phyloP scores from a whole-genome alignment of 2,888 invertebrate genomes.

The Rambutsinella grinnellia region DNA sequence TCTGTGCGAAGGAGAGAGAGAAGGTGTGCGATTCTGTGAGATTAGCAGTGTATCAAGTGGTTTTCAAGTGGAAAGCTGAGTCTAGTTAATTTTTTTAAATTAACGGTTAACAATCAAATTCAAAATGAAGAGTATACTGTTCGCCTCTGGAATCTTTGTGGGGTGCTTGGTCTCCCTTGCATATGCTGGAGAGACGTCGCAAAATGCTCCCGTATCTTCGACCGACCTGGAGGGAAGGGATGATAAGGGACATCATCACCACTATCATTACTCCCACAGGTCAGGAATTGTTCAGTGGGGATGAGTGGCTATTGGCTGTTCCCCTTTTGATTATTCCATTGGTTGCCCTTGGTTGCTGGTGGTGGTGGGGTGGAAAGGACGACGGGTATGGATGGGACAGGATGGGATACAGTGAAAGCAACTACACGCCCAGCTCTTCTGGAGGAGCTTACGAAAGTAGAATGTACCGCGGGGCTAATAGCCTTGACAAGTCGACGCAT shows the following conservation, averaged over 20 bases:
- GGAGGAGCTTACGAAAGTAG: slow-evolving; percentile 56
- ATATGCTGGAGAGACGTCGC: slow-evolving; percentile 23
- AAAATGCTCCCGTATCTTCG: slow-evolving; percentile 18
- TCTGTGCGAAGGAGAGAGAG: slow-evolving; percentile 35
- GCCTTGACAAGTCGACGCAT: slow-evolving; percentile 58
- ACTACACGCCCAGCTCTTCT: slow-evolving; percentile 39
- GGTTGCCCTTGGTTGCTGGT: slow-evolving; percentile 56
- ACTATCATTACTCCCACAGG: slow-evolving; percentile 57
- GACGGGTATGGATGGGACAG: slow-evolving; percentile 59
- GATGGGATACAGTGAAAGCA: slow-evolving; percentile 56
- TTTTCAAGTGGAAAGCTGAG: not conserved
- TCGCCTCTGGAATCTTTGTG: slow-evolving; percentile 41
- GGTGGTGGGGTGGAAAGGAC: slow-evolving; percentile 57
- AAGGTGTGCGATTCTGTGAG: slow-evolving; percentile 4
- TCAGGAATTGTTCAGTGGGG: slow-evolving; percentile 59
- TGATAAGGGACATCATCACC: slow-evolving; percentile 39
- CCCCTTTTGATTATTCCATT: slow-evolving; percentile 58
- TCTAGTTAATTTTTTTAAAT: not conserved
- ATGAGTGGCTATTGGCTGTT: slow-evolving; percentile 56
- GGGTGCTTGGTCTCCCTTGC: slow-evolving; percentile 47
- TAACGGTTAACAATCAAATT: not conserved
- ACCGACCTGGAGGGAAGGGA: slow-evolving; percentile 51
- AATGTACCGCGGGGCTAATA: slow-evolving; percentile 49
- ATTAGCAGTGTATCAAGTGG: not conserved
- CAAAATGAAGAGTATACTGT: slow-evolving; percentile 54